Evolutionary conservation across 1,140 invertebrate species (phyloP).

Genomic region (Leptoteleia sp.): DNA sequence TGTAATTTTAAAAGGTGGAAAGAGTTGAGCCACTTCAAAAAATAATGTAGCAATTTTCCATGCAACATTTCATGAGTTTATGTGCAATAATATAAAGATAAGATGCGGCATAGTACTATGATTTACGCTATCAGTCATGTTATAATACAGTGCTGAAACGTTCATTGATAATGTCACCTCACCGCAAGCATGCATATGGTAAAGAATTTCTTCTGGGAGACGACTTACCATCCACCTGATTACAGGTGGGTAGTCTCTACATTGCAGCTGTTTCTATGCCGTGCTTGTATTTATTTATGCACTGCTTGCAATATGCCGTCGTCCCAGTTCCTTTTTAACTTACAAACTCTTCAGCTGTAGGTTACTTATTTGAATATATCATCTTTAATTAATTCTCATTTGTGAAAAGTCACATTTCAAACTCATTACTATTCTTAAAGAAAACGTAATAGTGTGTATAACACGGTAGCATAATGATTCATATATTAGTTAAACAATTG

Average conservation of each 20-base stretch:
- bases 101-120: slow-evolving; percentile 14
- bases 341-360: slow-evolving; percentile 39
- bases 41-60: too few species aligned
- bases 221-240: slow-evolving; percentile 49
- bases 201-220: slow-evolving; percentile 37
- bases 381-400: slow-evolving; percentile 33
- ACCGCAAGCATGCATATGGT: slow-evolving; percentile 26
- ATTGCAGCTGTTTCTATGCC: slow-evolving; percentile 47
- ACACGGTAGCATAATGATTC: slow-evolving; percentile 5
- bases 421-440: slow-evolving; percentile 20
- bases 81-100: background rate
- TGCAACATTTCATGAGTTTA: too few species aligned
- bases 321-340: slow-evolving; percentile 37
- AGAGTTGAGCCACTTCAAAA: too few species aligned
- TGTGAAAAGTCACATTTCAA: slow-evolving; percentile 20
- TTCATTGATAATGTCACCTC: slow-evolving; percentile 52
- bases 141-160: slow-evolving; percentile 30
- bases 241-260: slow-evolving; percentile 54
- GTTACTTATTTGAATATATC: slow-evolving; percentile 44
- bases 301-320: slow-evolving; percentile 43
- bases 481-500: background rate
- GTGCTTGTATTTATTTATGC: slow-evolving; percentile 59
- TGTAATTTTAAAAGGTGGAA: too few species aligned
- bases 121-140: slow-evolving; percentile 11
- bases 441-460: slow-evolving; percentile 3